Evolutionary conservation across 2,888 invertebrate genomes (phyloP).

Genomic region (Acanthosoma haemorrhoidale): DNA sequence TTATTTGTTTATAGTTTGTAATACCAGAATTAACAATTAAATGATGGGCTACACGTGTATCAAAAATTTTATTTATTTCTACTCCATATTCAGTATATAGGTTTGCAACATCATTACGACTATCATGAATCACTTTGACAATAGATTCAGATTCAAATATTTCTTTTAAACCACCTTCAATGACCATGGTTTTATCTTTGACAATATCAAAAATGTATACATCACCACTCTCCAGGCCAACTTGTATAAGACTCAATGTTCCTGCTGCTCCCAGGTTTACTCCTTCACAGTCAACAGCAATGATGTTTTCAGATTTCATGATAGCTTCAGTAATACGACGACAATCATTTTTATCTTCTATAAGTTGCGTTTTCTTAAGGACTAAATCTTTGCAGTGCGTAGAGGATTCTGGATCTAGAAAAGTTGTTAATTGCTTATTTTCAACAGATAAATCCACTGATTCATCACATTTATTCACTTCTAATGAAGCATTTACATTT

Average conservation of each 20-base stretch:
- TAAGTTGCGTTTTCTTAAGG: not conserved
- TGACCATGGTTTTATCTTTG: not conserved
- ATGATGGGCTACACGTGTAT: slow-evolving; percentile 4
- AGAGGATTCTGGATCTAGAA: not conserved
- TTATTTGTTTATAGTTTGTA: not conserved
- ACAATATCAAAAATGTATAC: slow-evolving; percentile 8
- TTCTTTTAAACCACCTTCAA: not conserved
- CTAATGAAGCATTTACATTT: not conserved
- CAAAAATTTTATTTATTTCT: not conserved
- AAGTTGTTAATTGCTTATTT: not conserved
- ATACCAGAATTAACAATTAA: not conserved
- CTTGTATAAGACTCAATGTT: not conserved
- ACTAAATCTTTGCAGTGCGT: not conserved
- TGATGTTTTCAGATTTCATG: not conserved
- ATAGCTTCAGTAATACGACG: not conserved
- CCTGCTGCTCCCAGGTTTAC: not conserved
- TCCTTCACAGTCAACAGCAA: slow-evolving; percentile 16
- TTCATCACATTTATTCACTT: not conserved
- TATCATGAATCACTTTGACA: slow-evolving; percentile 15
- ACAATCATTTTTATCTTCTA: not conserved
- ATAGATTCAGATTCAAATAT: slow-evolving; percentile 7
- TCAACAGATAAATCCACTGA: not conserved
- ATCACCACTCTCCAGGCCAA: not conserved
- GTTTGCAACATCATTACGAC: slow-evolving; percentile 10
- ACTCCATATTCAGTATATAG: not conserved